These are phyloP conservation scores for Corythornis madagascariensis DNA, from an alignment of 2,113 vertebrate genomes.

Conservation along the genomic window DNA sequence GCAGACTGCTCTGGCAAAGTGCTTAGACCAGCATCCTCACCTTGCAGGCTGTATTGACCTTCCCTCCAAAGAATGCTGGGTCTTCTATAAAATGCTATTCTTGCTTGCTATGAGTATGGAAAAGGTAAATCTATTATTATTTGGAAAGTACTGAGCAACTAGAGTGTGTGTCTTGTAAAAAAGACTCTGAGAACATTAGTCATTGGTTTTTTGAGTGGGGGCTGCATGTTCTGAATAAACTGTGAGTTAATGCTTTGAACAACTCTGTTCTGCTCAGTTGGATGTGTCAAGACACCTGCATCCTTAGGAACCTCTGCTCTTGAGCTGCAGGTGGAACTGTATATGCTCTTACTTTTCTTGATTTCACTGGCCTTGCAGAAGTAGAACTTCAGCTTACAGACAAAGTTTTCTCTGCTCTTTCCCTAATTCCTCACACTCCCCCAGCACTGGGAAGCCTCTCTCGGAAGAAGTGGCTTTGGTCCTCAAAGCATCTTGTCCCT, in stretches of 20 bases:
- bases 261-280: not conserved
- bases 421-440: not conserved
- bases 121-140: not conserved
- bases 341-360: not conserved
- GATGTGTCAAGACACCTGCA: not conserved
- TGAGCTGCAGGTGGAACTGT: not conserved
- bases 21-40: not conserved
- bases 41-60: conserved; percentile 5
- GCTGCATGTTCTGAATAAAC: not conserved
- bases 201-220: not conserved
- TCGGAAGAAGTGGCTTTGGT: not conserved
- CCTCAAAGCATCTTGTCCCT: not conserved
- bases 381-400: not conserved
- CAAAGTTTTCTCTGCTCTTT: not conserved
- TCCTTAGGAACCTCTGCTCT: not conserved
- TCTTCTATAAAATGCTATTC: not conserved
- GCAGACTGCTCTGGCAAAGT: not conserved
- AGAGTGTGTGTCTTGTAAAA: not conserved
- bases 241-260: not conserved
- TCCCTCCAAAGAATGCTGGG: not conserved
- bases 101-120: not conserved
- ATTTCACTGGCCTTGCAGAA: not conserved
- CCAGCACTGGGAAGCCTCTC: not conserved
- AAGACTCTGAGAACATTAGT: not conserved
- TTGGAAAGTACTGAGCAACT: not conserved